Conservation (phyloP, 2,888 invertebrate species). For the Leptogaster cylindrica region DNA sequence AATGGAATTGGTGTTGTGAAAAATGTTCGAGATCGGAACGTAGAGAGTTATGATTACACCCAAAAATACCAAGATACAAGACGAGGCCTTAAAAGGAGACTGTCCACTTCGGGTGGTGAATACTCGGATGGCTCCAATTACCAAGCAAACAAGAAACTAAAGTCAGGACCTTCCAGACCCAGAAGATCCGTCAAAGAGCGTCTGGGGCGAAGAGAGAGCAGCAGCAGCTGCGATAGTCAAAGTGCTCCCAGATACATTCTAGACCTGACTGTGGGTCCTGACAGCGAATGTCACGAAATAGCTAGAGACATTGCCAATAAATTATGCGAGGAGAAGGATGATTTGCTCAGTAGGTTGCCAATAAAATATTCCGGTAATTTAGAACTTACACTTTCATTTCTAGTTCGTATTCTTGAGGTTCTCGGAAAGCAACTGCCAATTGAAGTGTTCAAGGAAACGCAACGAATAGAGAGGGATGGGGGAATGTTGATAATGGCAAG, state of each 20-base stretch:
- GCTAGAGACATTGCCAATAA: constrained; percentile 77
- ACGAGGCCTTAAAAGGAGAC: constrained; percentile 55
- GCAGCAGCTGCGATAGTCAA: constrained; percentile 65
- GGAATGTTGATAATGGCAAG: constrained; percentile 83
- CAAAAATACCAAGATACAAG: constrained; percentile 68
- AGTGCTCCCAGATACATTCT: constrained; percentile 62
- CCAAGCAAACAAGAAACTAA: constrained; percentile 53
- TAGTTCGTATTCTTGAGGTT: constrained; percentile 73
- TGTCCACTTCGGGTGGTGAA: constrained; percentile 53
- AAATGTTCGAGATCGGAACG: constrained; percentile 69
- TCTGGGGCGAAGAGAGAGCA: constrained; percentile 54
- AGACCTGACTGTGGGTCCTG: constrained; percentile 65
- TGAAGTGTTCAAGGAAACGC: constrained; percentile 79
- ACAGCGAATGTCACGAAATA: constrained; percentile 67
- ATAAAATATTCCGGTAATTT: constrained; percentile 4
- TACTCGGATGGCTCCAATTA: constrained; percentile 52
- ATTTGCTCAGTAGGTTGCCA: constrained; percentile 70
- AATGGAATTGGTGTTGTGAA: constrained; percentile 77
- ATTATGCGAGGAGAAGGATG: constrained; percentile 75
- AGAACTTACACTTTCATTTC: constrained; percentile 12
- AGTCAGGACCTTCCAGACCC: constrained; percentile 49
- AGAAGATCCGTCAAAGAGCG: constrained; percentile 51
- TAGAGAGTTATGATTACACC: constrained; percentile 80
- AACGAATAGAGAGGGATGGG: constrained; percentile 79
- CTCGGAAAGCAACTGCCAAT: constrained; percentile 77